A percentile compares a stretch with the other conserved stretches of the same genome.
These are phyloP conservation scores for Syngnathus scovelli DNA, from an alignment of 2,113 vertebrate genomes.

Conservation along the genomic window DNA sequence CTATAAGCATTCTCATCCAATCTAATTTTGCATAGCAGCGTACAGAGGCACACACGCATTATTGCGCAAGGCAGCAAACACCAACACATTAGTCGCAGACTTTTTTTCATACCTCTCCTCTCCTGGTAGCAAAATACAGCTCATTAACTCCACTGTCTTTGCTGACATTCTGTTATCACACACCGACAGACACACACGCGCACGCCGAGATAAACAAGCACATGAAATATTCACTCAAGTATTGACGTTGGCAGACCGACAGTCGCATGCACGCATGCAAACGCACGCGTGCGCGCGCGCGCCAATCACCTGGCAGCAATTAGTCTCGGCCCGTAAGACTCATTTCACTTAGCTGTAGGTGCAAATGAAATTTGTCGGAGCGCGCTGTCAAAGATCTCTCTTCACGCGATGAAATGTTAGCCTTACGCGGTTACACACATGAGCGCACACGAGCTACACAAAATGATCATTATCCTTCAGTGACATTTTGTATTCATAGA, in stretches of 20 bases:
- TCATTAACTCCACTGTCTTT: constrained; percentile 65
- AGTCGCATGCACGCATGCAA: constrained; percentile 11
- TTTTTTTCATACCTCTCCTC: constrained; percentile 33
- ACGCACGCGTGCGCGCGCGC: constrained; percentile 69
- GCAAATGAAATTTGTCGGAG: constrained; percentile 78
- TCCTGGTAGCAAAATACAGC: constrained; percentile 39
- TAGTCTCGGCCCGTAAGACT: constrained; percentile 82
- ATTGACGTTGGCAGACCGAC: constrained; percentile 52
- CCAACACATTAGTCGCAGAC: constrained; percentile 14
- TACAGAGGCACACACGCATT: neutral
- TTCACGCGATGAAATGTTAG: constrained; percentile 60
- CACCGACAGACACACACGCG: constrained; percentile 50
- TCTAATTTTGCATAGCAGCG: neutral
- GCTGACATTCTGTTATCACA: constrained; percentile 69
- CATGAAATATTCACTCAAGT: constrained; percentile 63
- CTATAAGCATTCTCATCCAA: neutral
- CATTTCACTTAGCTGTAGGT: constrained; percentile 75
- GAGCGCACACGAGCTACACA: neutral
- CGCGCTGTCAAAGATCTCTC: constrained; percentile 52
- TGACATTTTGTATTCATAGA: neutral
- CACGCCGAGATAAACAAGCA: constrained; percentile 50
- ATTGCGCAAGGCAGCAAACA: neutral
- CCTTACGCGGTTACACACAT: constrained; percentile 27
- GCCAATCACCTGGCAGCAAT: constrained; percentile 77
- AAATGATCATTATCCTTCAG: neutral